Evolutionary conservation across 2,888 invertebrate genomes (phyloP).

Genomic region (Lycaena phlaeas): DNA sequence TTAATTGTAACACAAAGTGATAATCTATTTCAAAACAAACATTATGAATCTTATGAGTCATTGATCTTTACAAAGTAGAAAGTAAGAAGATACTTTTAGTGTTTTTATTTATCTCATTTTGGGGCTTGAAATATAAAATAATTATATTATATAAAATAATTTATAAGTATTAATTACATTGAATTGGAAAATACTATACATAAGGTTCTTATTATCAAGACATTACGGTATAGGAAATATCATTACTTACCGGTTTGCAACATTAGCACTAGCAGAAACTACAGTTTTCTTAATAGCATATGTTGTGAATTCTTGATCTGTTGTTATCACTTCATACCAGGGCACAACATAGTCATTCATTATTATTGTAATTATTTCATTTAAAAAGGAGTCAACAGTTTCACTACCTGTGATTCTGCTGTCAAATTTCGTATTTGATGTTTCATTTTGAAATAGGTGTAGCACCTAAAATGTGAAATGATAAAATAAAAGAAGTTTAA

Average conservation of each 20-base stretch:
- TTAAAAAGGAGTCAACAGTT: constrained; percentile 88
- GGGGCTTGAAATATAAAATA: too few species aligned
- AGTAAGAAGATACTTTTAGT: too few species aligned
- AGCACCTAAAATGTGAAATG: constrained; percentile 34
- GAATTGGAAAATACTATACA: too few species aligned
- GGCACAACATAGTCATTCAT: constrained; percentile 87
- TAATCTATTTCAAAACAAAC: too few species aligned
- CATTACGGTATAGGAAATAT: too few species aligned
- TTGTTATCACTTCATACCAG: constrained; percentile 78
- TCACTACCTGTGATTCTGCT: constrained; percentile 86
- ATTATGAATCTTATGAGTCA: too few species aligned
- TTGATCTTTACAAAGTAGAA: too few species aligned
- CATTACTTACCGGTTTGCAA: constrained; percentile 79
- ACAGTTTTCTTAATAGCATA: constrained; percentile 79
- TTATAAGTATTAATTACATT: too few species aligned
- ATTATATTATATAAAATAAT: too few species aligned
- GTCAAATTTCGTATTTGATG: constrained; percentile 47
- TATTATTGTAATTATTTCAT: constrained; percentile 86
- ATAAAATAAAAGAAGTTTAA: constrained; percentile 5
- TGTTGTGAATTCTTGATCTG: constrained; percentile 81
- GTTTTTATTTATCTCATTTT: too few species aligned
- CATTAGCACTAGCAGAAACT: constrained; percentile 75
- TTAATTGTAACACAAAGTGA: too few species aligned
- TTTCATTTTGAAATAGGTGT: constrained; percentile 41
- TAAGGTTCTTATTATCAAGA: too few species aligned